Evolutionary conservation across 2,888 invertebrate genomes (phyloP).

Genomic region (Andrena hattorfiana): DNA sequence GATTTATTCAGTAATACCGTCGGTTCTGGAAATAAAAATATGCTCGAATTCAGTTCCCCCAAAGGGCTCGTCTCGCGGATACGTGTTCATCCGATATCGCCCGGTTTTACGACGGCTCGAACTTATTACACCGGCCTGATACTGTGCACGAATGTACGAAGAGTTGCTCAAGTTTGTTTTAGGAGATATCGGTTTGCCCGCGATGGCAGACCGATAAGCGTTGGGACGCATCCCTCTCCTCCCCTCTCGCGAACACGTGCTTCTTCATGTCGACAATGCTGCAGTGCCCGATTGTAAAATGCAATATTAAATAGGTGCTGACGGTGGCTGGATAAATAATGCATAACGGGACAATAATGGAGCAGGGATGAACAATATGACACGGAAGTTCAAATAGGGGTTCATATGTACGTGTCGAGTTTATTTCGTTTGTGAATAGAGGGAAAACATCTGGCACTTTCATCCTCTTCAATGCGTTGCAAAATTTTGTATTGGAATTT

Average conservation of each 20-base stretch:
- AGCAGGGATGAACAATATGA: not conserved
- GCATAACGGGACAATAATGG: not conserved
- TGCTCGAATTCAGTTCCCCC: conserved; percentile 5
- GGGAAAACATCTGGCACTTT: not conserved
- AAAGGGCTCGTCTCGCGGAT: not conserved
- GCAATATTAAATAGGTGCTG: conserved; percentile 21
- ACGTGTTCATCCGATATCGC: conserved; percentile 22
- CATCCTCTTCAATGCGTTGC: too few species aligned
- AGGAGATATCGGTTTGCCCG: conserved; percentile 25
- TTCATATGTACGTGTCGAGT: too few species aligned
- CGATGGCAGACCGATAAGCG: conserved; percentile 21
- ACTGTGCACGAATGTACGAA: conserved; percentile 10
- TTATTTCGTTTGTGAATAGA: not conserved
- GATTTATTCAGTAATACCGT: not conserved
- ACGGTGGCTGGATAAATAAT: conserved; percentile 4
- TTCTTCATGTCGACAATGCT: not conserved
- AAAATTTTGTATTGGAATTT: too few species aligned
- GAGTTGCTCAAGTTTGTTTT: conserved; percentile 22
- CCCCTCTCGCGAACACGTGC: not conserved
- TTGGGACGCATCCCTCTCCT: not conserved
- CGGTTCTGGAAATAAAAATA: conserved; percentile 1
- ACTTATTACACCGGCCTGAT: conserved; percentile 26
- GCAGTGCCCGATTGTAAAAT: conserved; percentile 21
- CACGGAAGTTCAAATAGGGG: not conserved
- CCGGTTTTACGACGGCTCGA: conserved; percentile 30